These are phyloP conservation scores for Scaptomyza cyrtandrae DNA, from an alignment of 2,888 invertebrate genomes.

Conservation along the genomic window DNA sequence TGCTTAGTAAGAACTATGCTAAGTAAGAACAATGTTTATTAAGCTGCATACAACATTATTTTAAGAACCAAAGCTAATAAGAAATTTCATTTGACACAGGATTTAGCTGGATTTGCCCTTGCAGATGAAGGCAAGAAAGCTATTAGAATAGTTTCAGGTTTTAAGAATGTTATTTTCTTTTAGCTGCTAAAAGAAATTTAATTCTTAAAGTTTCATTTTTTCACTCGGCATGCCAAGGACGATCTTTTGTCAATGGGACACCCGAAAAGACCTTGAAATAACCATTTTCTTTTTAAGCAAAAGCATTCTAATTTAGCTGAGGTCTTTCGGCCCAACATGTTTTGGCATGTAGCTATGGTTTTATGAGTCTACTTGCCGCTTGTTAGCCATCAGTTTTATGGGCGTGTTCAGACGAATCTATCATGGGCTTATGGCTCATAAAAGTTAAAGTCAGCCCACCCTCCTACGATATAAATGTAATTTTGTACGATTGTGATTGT, in stretches of 20 bases:
- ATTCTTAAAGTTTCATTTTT: too few relatives aligned
- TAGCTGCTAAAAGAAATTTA: too few relatives aligned
- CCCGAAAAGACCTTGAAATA: background rate
- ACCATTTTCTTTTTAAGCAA: background rate
- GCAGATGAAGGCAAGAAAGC: too few relatives aligned
- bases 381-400: slow-evolving; percentile 58
- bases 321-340: background rate
- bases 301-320: background rate
- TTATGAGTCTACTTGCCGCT: slow-evolving; percentile 50
- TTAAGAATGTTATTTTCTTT: background rate
- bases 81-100: too few relatives aligned
- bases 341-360: slow-evolving; percentile 35
- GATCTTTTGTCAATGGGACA: too few relatives aligned
- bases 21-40: too few relatives aligned
- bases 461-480: slow-evolving; percentile 25
- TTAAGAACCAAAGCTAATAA: too few relatives aligned
- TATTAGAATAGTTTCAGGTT: too few relatives aligned
- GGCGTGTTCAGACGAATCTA: slow-evolving; percentile 57
- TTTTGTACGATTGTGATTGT: slow-evolving; percentile 34
- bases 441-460: slow-evolving; percentile 39
- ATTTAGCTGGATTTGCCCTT: too few relatives aligned
- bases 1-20: too few relatives aligned
- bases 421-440: slow-evolving; percentile 67
- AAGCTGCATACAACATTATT: too few relatives aligned
- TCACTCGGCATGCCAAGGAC: too few relatives aligned